Percentiles rank a stretch among this genome's conserved stretches.
Evolutionary conservation across 2,113 vertebrate species (phyloP).

Genomic region (Scalopus aquaticus): DNA sequence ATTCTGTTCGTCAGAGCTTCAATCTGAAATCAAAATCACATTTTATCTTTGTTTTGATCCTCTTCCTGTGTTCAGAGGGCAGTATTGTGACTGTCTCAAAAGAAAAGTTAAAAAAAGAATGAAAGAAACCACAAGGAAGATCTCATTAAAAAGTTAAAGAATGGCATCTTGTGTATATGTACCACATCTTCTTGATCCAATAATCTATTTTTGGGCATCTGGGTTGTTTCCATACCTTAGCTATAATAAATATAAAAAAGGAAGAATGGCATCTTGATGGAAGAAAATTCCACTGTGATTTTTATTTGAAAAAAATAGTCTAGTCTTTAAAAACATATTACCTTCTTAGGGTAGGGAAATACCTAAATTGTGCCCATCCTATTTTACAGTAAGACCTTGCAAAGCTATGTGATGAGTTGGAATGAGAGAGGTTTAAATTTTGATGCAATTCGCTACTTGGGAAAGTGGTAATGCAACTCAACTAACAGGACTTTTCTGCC

Average conservation of each 20-base stretch:
- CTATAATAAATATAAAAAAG: too few species aligned
- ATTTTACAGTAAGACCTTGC: conserved; percentile 62
- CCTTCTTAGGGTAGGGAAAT: conserved; percentile 59
- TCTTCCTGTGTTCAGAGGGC: not conserved
- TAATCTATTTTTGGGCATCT: too few species aligned
- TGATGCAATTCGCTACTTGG: conserved; percentile 71
- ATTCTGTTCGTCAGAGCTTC: conserved; percentile 32
- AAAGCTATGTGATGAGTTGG: conserved; percentile 55
- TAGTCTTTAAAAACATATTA: conserved; percentile 50
- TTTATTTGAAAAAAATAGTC: not conserved
- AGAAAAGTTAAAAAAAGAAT: not conserved
- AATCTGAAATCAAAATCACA: conserved; percentile 35
- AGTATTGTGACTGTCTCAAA: conserved; percentile 17
- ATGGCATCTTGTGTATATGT: conserved; percentile 6
- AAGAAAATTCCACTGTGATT: conserved; percentile 43
- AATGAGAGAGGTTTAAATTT: conserved; percentile 74
- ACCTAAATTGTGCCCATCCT: conserved; percentile 42
- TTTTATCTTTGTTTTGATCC: conserved; percentile 59
- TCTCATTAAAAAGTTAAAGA: conserved; percentile 9
- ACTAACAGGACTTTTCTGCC: conserved; percentile 71
- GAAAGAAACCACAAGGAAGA: conserved; percentile 41
- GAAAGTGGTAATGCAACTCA: conserved; percentile 73
- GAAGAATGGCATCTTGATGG: conserved; percentile 22
- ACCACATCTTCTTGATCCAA: too few species aligned
- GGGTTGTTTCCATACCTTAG: too few species aligned